Base-by-base conservation (phyloP, 2,113 vertebrate genomes). In the Hucho hucho region DNA sequence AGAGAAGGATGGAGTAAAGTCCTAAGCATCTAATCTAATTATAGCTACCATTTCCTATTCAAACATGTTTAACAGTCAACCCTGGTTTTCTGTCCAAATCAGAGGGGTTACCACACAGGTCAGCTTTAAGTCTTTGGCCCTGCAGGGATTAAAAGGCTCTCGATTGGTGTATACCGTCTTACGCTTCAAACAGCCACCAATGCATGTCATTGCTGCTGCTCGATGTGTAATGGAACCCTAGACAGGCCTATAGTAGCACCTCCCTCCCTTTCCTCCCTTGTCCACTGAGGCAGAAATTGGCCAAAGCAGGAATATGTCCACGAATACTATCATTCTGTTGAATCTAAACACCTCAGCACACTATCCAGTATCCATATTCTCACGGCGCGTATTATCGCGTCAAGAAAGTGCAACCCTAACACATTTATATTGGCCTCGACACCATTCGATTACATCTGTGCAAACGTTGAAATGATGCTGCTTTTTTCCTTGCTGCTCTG, bases 351-450 rank as follows among this genome's bases (percentile, higher is more conserved):
- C 9, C 37, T 43, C 37, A 43, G 9, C 9, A 11, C 9, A 43
- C 37, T 43, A 43, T 43, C 9, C 9, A 43, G 37, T 43, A 43
- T 43, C 37, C 37, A 43, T 43, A 43, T 43, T 43, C 37, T 43
- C 37, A 43, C 1, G 9, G 2, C 2, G 0, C 37, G 37, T 43
- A 43, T 43, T 43, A 43, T 43, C 37, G 9, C 37, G 2, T 43
- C 9, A 43, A 43, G 37, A 11, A 43, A 43, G 37, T 43, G 37
- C 84, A 87, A 26, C 72, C 58, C 53, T 73, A 76, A 88, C 76
- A 88, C 37, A 87, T 89, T 83, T 88, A 73, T 82, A 77, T 85
- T 81, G 64, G 81, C 56, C 4, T 68, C 88, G 85, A 90, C 88
- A 90, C 79, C 77, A 80, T 75, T 73, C 14, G 75, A 87, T 88